These are phyloP conservation scores for Zaprionus camerounensis DNA, from an alignment of 1,140 invertebrate genomes.

Conservation along the genomic window DNA sequence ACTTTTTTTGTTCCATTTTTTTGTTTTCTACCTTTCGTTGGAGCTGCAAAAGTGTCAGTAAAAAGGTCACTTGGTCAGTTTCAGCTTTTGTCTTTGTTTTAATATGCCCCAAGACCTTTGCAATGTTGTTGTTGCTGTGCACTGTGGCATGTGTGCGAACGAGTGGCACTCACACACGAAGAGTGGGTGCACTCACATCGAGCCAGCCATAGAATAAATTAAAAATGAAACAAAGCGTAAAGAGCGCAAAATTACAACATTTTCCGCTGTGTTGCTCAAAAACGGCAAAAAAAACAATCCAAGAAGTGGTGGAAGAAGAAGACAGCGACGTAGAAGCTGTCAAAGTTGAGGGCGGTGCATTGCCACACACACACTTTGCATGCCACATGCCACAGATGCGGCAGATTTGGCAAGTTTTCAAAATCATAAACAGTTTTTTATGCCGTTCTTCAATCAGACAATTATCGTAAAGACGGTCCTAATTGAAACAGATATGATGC, in stretches of 20 bases:
- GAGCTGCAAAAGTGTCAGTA: conserved; percentile 74
- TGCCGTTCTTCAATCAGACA: neutral
- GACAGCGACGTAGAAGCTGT: conserved; percentile 12
- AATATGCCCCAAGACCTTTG: conserved; percentile 71
- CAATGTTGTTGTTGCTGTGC: conserved; percentile 30
- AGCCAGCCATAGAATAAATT: conserved; percentile 75
- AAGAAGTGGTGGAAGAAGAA: conserved; percentile 21
- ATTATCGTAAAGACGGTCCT: neutral
- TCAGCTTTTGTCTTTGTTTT: conserved; percentile 63
- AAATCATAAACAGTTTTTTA: conserved; percentile 27
- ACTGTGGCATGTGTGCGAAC: conserved; percentile 56
- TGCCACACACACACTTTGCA: conserved; percentile 3
- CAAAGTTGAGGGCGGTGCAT: neutral
- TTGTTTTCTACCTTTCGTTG: conserved; percentile 25
- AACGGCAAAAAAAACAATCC: conserved; percentile 46
- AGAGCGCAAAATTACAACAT: conserved; percentile 79
- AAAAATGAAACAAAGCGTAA: conserved; percentile 83
- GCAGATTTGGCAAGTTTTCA: conserved; percentile 23
- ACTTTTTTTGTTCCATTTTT: conserved; percentile 65
- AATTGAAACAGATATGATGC: neutral
- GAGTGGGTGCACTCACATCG: conserved; percentile 65
- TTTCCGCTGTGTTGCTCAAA: conserved; percentile 80
- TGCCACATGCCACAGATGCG: neutral
- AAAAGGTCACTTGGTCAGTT: conserved; percentile 79
- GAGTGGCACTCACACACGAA: conserved; percentile 18